phyloP scores from a whole-genome alignment of 2,113 vertebrate genomes.

The Oncorhynchus gorbuscha region DNA sequence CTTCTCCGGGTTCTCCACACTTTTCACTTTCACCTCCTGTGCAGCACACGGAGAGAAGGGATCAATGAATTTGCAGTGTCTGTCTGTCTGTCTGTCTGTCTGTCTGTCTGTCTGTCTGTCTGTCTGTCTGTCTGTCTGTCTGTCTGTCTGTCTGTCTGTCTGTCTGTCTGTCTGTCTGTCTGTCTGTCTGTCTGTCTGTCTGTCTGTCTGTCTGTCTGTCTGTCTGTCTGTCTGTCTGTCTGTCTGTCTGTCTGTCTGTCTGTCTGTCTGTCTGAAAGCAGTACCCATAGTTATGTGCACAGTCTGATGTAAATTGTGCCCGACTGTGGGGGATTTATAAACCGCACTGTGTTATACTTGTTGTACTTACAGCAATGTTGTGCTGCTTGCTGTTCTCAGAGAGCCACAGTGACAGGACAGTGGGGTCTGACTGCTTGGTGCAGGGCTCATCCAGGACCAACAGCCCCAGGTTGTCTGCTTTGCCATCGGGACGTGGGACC shows the following conservation, averaged over 20 bases:
- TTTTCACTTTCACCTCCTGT: slow-evolving; percentile 87
- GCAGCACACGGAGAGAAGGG: slow-evolving; percentile 70
- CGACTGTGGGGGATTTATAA: too few relatives aligned
- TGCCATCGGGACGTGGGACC: slow-evolving; percentile 87
- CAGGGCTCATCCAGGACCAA: slow-evolving; percentile 92
- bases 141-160: too few relatives aligned
- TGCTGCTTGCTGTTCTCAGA: slow-evolving; percentile 92
- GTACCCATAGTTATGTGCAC: background rate
- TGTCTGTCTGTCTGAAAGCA: background rate
- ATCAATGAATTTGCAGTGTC: background rate
- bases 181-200: too few relatives aligned
- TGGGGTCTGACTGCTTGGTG: slow-evolving; percentile 91
- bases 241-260: too few relatives aligned
- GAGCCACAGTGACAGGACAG: slow-evolving; percentile 90
- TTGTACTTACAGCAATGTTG: slow-evolving; percentile 76
- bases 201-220: too few relatives aligned
- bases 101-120: too few relatives aligned
- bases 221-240: too few relatives aligned
- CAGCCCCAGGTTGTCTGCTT: slow-evolving; percentile 84
- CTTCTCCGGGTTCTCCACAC: slow-evolving; percentile 83
- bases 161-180: too few relatives aligned
- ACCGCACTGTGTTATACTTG: too few relatives aligned
- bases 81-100: background rate
- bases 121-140: too few relatives aligned
- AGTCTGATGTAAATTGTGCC: too few relatives aligned